Conservation (phyloP, 2,888 invertebrate species). For the Ernsta delagoae region DNA sequence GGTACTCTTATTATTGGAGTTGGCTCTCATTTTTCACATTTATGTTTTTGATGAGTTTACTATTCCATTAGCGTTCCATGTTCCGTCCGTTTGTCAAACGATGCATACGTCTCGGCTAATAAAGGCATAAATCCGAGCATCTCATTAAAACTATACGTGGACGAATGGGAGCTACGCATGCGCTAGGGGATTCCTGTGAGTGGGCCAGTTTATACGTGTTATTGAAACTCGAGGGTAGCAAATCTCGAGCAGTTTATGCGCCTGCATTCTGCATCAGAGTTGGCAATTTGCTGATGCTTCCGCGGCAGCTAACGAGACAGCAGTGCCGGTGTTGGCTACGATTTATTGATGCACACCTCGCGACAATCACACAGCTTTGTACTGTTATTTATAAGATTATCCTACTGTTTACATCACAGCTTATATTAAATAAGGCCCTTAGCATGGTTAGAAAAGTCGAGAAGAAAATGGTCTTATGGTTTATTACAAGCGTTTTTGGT, state of each 20-base stretch:
- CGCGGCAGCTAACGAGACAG: conserved; percentile 28
- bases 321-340: conserved; percentile 5
- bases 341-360: conserved; percentile 30
- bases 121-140: conserved; percentile 28
- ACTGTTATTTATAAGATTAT: no score
- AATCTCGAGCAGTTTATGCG: no score
- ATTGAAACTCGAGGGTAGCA: neutral
- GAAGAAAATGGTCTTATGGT: no score
- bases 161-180: neutral
- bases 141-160: conserved; percentile 25
- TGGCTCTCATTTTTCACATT: no score
- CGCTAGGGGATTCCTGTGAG: conserved; percentile 40
- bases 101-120: conserved; percentile 25
- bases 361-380: neutral
- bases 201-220: neutral
- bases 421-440: no score
- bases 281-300: conserved; percentile 31
- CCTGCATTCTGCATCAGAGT: conserved; percentile 13
- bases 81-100: neutral
- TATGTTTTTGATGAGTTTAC: no score
- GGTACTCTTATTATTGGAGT: no score
- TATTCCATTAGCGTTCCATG: neutral
- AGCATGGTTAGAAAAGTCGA: no score
- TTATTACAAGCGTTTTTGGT: no score
- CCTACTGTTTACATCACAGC: no score